Base-by-base conservation (phyloP, 2,888 invertebrate genomes). In the Drosophila lutescens region DNA sequence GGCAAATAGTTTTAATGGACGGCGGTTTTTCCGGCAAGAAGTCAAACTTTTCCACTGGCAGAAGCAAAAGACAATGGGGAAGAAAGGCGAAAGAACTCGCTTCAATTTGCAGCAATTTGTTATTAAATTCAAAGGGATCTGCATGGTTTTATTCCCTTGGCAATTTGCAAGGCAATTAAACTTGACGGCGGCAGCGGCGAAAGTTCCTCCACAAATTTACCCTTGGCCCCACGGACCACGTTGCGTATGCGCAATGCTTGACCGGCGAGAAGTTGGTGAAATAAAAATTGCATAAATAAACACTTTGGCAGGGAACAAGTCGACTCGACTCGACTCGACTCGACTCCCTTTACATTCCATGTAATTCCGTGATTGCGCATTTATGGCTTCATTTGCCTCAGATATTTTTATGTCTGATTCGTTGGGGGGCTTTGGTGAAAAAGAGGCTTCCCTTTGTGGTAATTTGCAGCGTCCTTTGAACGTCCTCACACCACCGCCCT, bases 311-410 rank as follows among this genome's bases (percentile, higher is more conserved):
- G 73, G 53, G 53, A 47, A 20, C 23, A 23, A 23, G 23, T 23
- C 23, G 23, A 23, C 23, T 23, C 23, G 23, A 23, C 23, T 23
- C 23, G 23, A 34, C 23, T 20, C 2, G n/a, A 20, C 20, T 20
- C 13, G n/a, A 20, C 23, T 32, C 56, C 15, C 56, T 43, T 57
- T 40, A 32, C 26, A 51, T 82, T 46, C 23, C 68, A 55, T 86
- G 86, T 88, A 84, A 84, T 84, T 88, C 81, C 81, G 89, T 86
- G 88, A 88, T 89, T 86, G 86, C 84, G 88, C 86, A 89, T 86
- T 86, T 86, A 89, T 89, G 86, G 86, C 84, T 86, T 86, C 76
- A 89, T 89, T 86, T 86, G 68, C 55, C 68, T 75, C 58, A 74
- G 81, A 79, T 70, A 76, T 79, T 86, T 88, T 89, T 88, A 87